These are phyloP conservation scores for Cyanoliseus patagonus DNA, from an alignment of 2,113 vertebrate genomes.

Conservation along the genomic window DNA sequence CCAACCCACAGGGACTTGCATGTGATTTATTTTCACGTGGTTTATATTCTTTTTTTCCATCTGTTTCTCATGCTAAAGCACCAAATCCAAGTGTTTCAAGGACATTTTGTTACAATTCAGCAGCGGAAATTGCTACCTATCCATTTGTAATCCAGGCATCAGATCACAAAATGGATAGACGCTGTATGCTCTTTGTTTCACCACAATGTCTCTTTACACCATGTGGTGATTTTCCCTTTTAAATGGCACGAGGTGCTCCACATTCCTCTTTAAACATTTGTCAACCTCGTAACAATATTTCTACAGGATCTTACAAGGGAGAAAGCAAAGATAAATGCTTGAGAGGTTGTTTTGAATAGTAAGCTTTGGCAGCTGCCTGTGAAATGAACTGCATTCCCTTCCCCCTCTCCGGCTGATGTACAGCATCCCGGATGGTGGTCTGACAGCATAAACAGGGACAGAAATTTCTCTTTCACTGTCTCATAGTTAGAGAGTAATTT, in stretches of 20 bases:
- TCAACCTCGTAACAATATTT: not conserved
- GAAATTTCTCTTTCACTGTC: conserved; percentile 45
- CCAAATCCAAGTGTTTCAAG: not conserved
- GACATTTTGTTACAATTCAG: not conserved
- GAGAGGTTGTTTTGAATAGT: conserved; percentile 10
- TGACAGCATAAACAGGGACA: conserved; percentile 31
- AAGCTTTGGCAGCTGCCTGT: conserved; percentile 24
- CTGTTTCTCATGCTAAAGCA: not conserved
- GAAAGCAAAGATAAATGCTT: conserved; percentile 22
- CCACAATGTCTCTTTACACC: not conserved
- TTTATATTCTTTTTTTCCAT: not conserved
- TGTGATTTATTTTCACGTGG: not conserved
- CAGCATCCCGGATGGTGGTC: conserved; percentile 2
- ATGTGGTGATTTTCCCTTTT: not conserved
- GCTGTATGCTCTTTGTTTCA: not conserved
- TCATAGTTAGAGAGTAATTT: conserved; percentile 52
- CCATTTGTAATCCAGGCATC: not conserved
- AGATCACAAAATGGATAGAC: not conserved
- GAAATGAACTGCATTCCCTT: conserved; percentile 11
- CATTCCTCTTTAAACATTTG: not conserved
- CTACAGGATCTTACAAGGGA: not conserved
- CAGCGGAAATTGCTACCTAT: not conserved
- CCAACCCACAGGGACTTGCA: rapidly evolving
- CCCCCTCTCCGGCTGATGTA: not conserved
- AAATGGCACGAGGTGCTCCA: not conserved